These are phyloP conservation scores for Agelastica alni DNA, from an alignment of 2,888 invertebrate species.

Conservation along the genomic window DNA sequence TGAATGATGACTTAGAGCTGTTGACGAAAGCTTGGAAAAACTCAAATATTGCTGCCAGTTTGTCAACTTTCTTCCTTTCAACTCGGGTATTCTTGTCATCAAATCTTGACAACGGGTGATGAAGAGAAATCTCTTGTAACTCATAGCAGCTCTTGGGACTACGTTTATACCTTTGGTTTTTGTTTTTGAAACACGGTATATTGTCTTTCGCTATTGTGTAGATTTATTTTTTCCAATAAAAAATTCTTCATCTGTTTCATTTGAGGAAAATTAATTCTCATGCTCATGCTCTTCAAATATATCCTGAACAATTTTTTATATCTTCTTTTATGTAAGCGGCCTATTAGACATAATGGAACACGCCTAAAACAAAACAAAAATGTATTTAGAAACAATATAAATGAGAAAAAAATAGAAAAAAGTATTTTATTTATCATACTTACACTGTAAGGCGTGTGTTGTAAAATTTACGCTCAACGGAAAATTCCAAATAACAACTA, in stretches of 20 bases:
- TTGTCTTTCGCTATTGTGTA: not conserved
- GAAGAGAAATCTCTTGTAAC: conserved; percentile 31
- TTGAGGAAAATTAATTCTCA: conserved; percentile 4
- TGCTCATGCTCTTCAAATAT: conserved; percentile 7
- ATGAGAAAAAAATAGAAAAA: conserved; percentile 5
- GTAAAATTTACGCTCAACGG: conserved; percentile 19
- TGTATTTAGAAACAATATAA: conserved; percentile 3
- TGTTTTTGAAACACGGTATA: not conserved
- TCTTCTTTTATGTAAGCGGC: conserved; percentile 13
- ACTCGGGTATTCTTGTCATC: conserved; percentile 33
- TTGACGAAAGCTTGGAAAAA: conserved; percentile 19
- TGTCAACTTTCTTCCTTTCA: conserved; percentile 27
- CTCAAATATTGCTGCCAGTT: conserved; percentile 24
- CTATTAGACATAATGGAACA: conserved; percentile 13
- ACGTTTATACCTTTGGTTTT: not conserved
- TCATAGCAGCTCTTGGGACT: not conserved
- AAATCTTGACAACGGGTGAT: conserved; percentile 27
- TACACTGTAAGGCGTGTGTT: conserved; percentile 12
- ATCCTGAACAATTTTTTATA: conserved; percentile 9
- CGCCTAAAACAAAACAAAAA: conserved; percentile 17
- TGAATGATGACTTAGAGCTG: conserved; percentile 16
- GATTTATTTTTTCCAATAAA: no score
- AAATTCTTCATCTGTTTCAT: conserved; percentile 11
- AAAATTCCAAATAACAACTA: conserved; percentile 13
- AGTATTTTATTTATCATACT: conserved; percentile 8